These are phyloP conservation scores for Baronia brevicornis DNA, from an alignment of 2,888 invertebrate species.

Conservation along the genomic window DNA sequence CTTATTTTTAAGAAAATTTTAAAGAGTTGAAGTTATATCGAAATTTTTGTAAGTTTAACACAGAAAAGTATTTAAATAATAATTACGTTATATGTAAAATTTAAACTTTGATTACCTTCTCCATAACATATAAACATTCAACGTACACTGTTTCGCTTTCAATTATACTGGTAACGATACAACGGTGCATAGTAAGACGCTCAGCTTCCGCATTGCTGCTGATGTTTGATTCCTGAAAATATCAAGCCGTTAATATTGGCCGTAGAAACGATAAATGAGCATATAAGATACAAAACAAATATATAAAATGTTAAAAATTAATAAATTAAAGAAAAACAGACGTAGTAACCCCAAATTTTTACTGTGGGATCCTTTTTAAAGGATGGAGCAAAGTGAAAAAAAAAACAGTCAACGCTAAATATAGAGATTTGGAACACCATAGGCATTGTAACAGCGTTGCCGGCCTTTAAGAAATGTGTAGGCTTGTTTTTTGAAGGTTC, in stretches of 20 bases:
- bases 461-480: too few species aligned
- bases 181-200: conserved; percentile 89
- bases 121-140: conserved; percentile 90
- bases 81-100: not conserved
- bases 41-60: not conserved
- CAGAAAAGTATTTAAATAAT: not conserved
- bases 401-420: too few species aligned
- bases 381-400: too few species aligned
- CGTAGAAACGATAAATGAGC: not conserved
- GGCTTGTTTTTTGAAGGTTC: too few species aligned
- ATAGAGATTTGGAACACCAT: too few species aligned
- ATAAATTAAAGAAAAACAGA: too few species aligned
- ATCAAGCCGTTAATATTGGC: too few species aligned
- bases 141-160: conserved; percentile 94
- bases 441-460: too few species aligned
- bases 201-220: conserved; percentile 82
- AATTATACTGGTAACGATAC: conserved; percentile 91
- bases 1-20: too few species aligned
- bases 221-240: conserved; percentile 52
- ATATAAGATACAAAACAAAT: not conserved
- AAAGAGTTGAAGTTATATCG: too few species aligned
- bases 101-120: conserved; percentile 78
- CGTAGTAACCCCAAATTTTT: too few species aligned
- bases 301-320: not conserved
- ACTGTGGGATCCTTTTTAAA: too few species aligned